Evolutionary conservation across 2,113 vertebrate species (phyloP), one percentile per base, ranked within the genome.

Genomic region (Heterocephalus glaber): DNA sequence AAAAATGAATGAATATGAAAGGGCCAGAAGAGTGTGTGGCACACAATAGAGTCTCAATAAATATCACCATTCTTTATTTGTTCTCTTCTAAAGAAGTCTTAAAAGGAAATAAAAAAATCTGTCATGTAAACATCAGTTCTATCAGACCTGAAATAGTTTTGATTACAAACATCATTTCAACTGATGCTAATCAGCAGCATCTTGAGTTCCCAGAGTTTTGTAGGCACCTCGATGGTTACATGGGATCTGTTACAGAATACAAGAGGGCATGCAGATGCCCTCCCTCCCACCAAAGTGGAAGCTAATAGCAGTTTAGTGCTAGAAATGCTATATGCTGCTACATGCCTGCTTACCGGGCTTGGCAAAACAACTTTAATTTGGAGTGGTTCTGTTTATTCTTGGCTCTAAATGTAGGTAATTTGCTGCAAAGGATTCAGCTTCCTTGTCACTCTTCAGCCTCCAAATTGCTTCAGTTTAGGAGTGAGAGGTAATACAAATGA

Each of bases 341-440:
- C 35, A 52, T 5, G 11, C 33, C 44, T 82, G 35, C n/a, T 66
- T 47, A 49, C 8, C 4, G 35, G 70, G 1, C n/a, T 90, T 81
- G 63, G 35, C 47, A 76, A 94, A 68, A 33, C 79, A 44, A 52
- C 20, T 33, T 81, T 22, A 24, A 7, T 76, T 89, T 61, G 7
- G n/a, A 61, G 30, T 44, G 22, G 2, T 5, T 74, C 70, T 92
- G 11, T 92, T 92, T 92, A 82, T 38, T 90, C 70, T 90, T 60
- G 65, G 65, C 22, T 93, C 30, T 24, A 66, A 82, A 60, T 63
- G 49, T 61, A 30, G 14, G 19, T 44, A n/a, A 80, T 41, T 26
- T 56, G 14, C 87, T 47, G 66, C 74, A 86, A 91, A 92, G 49
- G 0, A 72, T 96, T 94, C 66, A 80, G 35, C 22, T n/a, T 84